phyloP scores from a whole-genome alignment of 2,888 invertebrate genomes.

The Bombyx huttoni region DNA sequence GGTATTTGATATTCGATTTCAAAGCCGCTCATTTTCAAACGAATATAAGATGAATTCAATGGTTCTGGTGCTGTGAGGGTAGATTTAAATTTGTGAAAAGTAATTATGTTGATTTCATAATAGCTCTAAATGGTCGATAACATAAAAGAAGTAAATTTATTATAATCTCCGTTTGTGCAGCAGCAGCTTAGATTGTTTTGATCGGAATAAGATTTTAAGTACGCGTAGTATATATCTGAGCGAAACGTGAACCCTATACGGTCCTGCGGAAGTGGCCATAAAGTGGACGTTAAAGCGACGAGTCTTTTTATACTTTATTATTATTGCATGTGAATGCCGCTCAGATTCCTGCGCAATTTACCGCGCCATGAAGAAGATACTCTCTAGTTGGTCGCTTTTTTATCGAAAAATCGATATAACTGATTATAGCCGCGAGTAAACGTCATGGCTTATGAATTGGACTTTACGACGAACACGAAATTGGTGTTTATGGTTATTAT shows the following conservation, averaged over 20 bases:
- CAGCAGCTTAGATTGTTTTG: slow-evolving; percentile 4
- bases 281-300: slow-evolving; percentile 67
- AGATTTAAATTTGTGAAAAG: too few species aligned
- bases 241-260: slow-evolving; percentile 55
- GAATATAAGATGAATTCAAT: not conserved
- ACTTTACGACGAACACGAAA: slow-evolving; percentile 46
- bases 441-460: slow-evolving; percentile 54
- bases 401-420: slow-evolving; percentile 64
- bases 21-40: not conserved
- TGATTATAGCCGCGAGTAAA: slow-evolving; percentile 48
- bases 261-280: slow-evolving; percentile 61
- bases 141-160: not conserved
- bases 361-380: slow-evolving; percentile 42
- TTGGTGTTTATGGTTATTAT: slow-evolving; percentile 19
- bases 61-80: too few species aligned
- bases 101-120: too few species aligned
- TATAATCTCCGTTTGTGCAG: not conserved
- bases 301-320: slow-evolving; percentile 72
- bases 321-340: slow-evolving; percentile 69
- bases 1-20: not conserved
- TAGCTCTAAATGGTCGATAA: too few species aligned
- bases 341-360: slow-evolving; percentile 66
- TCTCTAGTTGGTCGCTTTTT: slow-evolving; percentile 48
- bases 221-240: slow-evolving; percentile 49
- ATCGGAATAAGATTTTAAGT: slow-evolving; percentile 48